These are phyloP conservation scores for Machaerirhynchus nigripectus DNA, from an alignment of 2,113 vertebrate species.

Conservation along the genomic window DNA sequence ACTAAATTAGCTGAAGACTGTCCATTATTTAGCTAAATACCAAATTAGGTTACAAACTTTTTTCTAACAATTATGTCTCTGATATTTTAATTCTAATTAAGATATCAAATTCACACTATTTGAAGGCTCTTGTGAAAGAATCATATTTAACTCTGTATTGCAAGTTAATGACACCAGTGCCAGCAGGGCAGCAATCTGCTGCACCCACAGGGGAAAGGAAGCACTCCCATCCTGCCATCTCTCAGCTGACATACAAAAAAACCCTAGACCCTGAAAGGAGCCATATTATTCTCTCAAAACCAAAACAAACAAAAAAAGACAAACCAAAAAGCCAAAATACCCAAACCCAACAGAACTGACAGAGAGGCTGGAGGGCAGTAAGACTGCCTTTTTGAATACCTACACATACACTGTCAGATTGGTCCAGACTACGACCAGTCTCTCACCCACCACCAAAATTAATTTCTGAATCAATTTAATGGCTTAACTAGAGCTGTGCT, in stretches of 20 bases:
- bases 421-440: fast-evolving
- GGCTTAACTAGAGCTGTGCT: not conserved
- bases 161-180: not conserved
- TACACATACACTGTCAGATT: not conserved
- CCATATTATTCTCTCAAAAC: not conserved
- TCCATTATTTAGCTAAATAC: not conserved
- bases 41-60: not conserved
- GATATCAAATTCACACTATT: not conserved
- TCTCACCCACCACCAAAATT: not conserved
- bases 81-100: not conserved
- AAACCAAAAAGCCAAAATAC: not conserved
- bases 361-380: not conserved
- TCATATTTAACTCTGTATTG: not conserved
- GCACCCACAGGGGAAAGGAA: not conserved
- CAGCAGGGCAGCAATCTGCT: not conserved
- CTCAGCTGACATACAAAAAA: not conserved
- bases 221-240: not conserved
- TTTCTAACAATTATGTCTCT: not conserved
- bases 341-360: not conserved
- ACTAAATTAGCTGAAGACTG: not conserved
- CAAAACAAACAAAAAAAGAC: not conserved
- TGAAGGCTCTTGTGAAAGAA: not conserved
- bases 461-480: not conserved
- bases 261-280: not conserved
- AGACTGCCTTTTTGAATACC: not conserved